These are phyloP conservation scores for Mythimna impura DNA, from an alignment of 2,888 invertebrate genomes.

Conservation along the genomic window DNA sequence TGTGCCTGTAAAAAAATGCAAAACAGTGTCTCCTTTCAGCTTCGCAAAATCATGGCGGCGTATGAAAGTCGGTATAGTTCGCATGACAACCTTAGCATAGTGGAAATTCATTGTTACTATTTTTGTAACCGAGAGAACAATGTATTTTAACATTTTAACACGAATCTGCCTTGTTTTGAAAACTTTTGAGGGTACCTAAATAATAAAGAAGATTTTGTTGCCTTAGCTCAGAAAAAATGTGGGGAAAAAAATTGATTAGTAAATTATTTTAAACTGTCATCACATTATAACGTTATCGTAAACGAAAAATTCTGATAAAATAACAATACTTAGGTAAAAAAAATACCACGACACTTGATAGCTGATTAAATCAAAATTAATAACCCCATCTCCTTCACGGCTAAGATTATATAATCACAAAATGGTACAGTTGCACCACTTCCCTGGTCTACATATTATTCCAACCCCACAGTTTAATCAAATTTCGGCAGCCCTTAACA, in stretches of 20 bases:
- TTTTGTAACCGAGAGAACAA: not conserved
- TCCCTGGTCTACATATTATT: conserved; percentile 36
- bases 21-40: conserved; percentile 3
- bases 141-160: not conserved
- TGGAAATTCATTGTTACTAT: conserved; percentile 8
- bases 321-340: not conserved
- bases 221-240: no score
- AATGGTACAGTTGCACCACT: conserved; percentile 11
- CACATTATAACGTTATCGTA: no score
- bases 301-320: not conserved
- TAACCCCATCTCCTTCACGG: no score
- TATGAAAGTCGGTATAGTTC: not conserved
- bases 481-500: conserved; percentile 37
- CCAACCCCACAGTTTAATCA: conserved; percentile 39
- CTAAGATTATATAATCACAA: not conserved
- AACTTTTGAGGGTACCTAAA: not conserved
- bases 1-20: not conserved
- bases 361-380: not conserved
- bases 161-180: not conserved
- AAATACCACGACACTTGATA: not conserved
- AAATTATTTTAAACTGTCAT: no score
- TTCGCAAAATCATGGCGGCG: conserved; percentile 7
- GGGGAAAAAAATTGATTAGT: not conserved
- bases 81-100: not conserved
- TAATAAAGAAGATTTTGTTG: not conserved